Conservation (phyloP, 2,888 invertebrate genomes). For the Drosophila mettleri region DNA sequence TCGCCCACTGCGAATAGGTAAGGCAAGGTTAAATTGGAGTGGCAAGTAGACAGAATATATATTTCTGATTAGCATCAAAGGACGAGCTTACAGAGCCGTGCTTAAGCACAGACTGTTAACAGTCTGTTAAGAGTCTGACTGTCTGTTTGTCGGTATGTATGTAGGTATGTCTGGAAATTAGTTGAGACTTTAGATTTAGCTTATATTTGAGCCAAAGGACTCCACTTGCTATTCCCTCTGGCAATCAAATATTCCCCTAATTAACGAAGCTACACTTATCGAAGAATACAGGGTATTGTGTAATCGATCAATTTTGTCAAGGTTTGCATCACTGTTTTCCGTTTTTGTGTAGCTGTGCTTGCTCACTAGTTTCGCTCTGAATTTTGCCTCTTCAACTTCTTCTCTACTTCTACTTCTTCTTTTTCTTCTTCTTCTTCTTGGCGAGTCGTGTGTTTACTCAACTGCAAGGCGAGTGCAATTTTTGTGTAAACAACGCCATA, state of each 20-base stretch:
- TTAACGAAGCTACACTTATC: neutral
- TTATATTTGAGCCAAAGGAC: neutral
- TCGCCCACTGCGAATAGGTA: neutral
- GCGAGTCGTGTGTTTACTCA: slow-evolving; percentile 65
- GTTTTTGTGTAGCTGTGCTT: neutral
- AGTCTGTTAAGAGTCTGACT: too few relatives aligned
- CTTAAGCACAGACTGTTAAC: too few relatives aligned
- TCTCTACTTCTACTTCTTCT: slow-evolving; percentile 1
- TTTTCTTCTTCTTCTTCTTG: slow-evolving; percentile 5
- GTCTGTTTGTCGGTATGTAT: neutral
- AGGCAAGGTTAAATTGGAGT: neutral
- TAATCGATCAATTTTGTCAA: neutral
- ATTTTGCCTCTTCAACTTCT: slow-evolving; percentile 1
- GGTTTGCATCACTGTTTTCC: neutral
- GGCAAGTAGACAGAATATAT: neutral
- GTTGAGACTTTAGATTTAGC: neutral
- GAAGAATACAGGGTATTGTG: neutral
- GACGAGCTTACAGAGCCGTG: neutral
- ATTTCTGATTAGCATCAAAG: slow-evolving; percentile 2
- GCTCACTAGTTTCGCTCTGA: neutral
- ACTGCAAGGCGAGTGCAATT: slow-evolving; percentile 77
- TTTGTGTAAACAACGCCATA: slow-evolving; percentile 78
- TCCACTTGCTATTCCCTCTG: neutral
- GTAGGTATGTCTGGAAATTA: too few relatives aligned
- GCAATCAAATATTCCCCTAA: neutral